Conservation (phyloP, 2,888 invertebrate genomes). For the Odontocerum albicorne region DNA sequence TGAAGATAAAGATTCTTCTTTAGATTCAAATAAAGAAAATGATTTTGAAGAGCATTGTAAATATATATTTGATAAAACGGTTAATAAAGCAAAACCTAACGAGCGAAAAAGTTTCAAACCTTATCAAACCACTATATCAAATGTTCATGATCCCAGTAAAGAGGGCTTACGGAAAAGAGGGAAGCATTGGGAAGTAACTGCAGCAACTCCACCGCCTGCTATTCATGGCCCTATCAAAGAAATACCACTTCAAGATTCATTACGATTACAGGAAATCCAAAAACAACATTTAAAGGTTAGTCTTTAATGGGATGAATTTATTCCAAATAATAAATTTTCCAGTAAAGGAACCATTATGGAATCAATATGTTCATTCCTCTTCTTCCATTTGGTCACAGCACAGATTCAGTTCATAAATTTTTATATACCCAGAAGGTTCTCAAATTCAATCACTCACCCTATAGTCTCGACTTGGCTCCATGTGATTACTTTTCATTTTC, state of each 20-base stretch:
- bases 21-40: slow-evolving; percentile 38
- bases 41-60: slow-evolving; percentile 40
- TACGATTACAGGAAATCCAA: slow-evolving; percentile 58
- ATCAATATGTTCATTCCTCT: no score
- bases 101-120: slow-evolving; percentile 56
- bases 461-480: no score
- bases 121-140: slow-evolving; percentile 57
- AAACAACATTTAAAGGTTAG: slow-evolving; percentile 46
- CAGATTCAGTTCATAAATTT: no score
- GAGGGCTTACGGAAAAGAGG: slow-evolving; percentile 54
- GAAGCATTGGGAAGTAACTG: slow-evolving; percentile 63
- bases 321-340: not conserved
- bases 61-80: slow-evolving; percentile 57
- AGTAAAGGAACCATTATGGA: not conserved
- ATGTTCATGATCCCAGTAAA: slow-evolving; percentile 58
- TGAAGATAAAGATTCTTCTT: slow-evolving; percentile 35
- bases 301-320: slow-evolving; percentile 1
- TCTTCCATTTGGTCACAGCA: no score
- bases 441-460: no score
- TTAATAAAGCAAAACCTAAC: slow-evolving; percentile 45
- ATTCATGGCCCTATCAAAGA: slow-evolving; percentile 57
- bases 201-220: slow-evolving; percentile 63
- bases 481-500: no score
- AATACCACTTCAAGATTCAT: slow-evolving; percentile 58
- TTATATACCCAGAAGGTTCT: no score